A percentile compares a stretch with the other conserved stretches of the same genome.
Evolutionary conservation across 2,888 invertebrate genomes (phyloP).

Genomic region (Tipula vernalis): DNA sequence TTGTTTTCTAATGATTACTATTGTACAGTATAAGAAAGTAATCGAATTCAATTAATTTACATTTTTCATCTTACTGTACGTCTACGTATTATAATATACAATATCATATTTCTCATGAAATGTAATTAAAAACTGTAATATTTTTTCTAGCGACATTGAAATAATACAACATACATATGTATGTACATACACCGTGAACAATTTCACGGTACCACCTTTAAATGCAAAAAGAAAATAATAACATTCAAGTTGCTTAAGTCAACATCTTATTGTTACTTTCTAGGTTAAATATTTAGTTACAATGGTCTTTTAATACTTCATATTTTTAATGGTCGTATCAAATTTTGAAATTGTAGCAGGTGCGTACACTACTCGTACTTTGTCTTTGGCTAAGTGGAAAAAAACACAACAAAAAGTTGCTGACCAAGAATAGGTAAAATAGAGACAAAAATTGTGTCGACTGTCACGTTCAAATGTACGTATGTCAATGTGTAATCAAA

Average conservation of each 20-base stretch:
- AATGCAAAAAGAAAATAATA: no score
- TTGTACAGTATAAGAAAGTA: neutral
- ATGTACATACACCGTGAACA: no score
- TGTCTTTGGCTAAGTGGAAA: neutral
- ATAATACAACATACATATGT: neutral
- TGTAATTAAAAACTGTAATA: neutral
- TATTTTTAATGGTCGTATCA: no score
- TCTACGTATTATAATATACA: neutral
- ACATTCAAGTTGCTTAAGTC: no score
- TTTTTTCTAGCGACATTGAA: neutral
- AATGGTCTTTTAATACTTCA: no score
- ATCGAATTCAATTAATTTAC: neutral
- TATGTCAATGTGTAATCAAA: neutral
- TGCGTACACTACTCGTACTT: neutral
- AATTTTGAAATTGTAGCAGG: no score
- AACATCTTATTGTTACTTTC: no score
- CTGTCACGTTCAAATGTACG: neutral
- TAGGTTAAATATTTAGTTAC: no score
- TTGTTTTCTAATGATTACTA: neutral
- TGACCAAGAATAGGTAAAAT: neutral
- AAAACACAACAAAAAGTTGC: no score
- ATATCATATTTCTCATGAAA: neutral
- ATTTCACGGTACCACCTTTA: no score
- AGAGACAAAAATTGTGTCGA: neutral
- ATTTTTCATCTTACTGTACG: neutral